These are phyloP conservation scores for Cathartes aura DNA, from an alignment of 2,113 vertebrate genomes.

Conservation along the genomic window DNA sequence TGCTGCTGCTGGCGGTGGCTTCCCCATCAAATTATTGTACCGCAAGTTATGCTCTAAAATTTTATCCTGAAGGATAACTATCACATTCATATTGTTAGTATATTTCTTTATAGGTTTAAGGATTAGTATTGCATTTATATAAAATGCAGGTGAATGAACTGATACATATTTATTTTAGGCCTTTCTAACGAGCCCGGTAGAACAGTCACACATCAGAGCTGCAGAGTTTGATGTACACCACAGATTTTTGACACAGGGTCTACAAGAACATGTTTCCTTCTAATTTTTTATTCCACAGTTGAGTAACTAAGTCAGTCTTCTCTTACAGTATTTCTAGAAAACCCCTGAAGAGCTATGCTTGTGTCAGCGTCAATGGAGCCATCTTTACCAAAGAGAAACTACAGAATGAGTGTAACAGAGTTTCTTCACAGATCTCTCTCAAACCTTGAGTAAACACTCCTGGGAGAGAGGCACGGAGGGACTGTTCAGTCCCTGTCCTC, in stretches of 20 bases:
- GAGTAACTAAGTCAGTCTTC: background rate
- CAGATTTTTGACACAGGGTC: background rate
- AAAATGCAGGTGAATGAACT: background rate
- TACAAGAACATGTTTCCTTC: background rate
- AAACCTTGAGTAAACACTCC: too few relatives aligned
- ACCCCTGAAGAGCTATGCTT: background rate
- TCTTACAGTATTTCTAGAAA: background rate
- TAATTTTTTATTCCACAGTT: background rate
- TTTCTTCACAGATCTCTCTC: background rate
- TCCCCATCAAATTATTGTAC: fast-evolving
- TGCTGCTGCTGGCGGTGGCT: background rate
- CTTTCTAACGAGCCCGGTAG: fast-evolving
- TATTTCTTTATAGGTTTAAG: background rate
- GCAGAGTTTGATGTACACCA: background rate
- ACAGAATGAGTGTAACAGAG: too few relatives aligned
- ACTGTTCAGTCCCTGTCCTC: background rate
- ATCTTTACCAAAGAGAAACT: background rate
- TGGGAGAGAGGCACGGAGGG: background rate
- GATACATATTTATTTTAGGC: too few relatives aligned
- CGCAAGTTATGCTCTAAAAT: fast-evolving
- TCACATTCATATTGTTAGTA: too few relatives aligned
- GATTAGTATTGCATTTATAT: background rate
- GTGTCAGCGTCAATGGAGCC: background rate
- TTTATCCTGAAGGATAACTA: background rate
- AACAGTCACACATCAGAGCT: background rate